Conservation (phyloP, 1,140 invertebrate species). For the Conopomorpha cramerella region DNA sequence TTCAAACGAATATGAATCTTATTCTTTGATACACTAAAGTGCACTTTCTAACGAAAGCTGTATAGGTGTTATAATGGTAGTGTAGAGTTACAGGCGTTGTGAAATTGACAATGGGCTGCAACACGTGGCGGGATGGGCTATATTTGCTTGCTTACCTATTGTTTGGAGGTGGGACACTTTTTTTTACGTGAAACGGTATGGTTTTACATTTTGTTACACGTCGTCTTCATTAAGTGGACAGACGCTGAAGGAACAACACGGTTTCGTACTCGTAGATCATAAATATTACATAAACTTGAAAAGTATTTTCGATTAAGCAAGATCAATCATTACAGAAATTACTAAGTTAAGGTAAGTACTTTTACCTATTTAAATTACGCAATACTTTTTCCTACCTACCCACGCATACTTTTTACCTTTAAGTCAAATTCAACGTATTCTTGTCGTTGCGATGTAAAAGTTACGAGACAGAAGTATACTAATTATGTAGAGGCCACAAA, state of each 20-base stretch:
- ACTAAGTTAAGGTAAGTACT: no score
- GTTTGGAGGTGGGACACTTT: not conserved
- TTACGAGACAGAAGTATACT: no score
- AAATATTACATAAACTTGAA: not conserved
- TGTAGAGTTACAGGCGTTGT: constrained; percentile 4
- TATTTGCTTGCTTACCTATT: not conserved
- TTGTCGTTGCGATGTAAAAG: no score
- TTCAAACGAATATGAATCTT: not conserved
- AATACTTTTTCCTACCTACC: no score
- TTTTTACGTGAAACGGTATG: not conserved
- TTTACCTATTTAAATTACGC: no score
- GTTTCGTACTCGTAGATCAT: not conserved
- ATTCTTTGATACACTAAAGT: not conserved
- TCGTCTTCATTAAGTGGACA: not conserved
- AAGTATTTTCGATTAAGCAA: not conserved
- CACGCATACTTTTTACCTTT: no score
- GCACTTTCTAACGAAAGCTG: not conserved
- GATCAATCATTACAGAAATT: no score
- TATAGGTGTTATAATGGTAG: constrained; percentile 3
- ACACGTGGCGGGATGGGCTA: not conserved
- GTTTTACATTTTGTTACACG: not conserved
- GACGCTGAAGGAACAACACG: not conserved
- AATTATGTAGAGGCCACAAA: no score
- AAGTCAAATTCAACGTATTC: no score
- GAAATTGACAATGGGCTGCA: constrained; percentile 1